These are phyloP conservation scores for Taurulus bubalis DNA, from an alignment of 2,113 vertebrate genomes.

Conservation along the genomic window DNA sequence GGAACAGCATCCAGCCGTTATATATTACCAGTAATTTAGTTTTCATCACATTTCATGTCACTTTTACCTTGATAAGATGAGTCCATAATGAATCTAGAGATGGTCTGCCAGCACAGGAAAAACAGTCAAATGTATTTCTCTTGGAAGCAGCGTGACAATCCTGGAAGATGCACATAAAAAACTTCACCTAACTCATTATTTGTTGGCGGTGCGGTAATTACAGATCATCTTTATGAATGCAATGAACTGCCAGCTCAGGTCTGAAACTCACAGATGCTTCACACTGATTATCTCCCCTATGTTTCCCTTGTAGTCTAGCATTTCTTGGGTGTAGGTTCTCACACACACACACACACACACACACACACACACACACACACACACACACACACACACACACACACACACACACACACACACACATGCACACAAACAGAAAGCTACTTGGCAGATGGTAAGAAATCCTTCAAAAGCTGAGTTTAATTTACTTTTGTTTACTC, in stretches of 20 bases:
- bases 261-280: conserved; percentile 25
- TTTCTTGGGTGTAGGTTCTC: neutral
- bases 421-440: neutral
- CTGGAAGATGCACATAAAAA: conserved; percentile 34
- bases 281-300: neutral
- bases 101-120: conserved; percentile 29
- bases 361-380: neutral
- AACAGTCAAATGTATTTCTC: conserved; percentile 33
- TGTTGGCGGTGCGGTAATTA: conserved; percentile 25
- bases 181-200: conserved; percentile 33
- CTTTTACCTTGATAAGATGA: conserved; percentile 24
- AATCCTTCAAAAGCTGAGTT: neutral
- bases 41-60: conserved; percentile 17
- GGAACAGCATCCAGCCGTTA: neutral
- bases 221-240: conserved; percentile 35
- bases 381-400: too few species aligned
- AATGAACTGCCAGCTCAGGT: conserved; percentile 22
- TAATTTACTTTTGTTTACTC: neutral
- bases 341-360: neutral
- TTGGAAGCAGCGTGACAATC: conserved; percentile 34
- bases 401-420: neutral
- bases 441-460: neutral
- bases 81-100: conserved; percentile 16
- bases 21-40: neutral
- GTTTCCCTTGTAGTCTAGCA: conserved; percentile 6